Base-by-base conservation (phyloP, 2,888 invertebrate genomes). In the Chrysolina americana region DNA sequence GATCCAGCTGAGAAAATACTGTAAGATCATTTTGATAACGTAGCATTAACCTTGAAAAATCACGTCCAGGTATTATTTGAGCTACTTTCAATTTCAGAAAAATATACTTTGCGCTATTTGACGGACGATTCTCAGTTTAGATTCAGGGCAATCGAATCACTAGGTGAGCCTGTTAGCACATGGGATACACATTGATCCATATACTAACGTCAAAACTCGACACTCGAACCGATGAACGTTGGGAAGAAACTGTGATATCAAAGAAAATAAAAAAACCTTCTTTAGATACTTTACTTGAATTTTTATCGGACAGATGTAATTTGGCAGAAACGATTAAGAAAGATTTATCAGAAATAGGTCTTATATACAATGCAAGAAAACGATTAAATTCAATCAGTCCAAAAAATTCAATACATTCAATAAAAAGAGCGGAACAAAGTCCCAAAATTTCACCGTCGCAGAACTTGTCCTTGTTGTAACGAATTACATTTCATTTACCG, bases 31-130 rank as follows among this genome's bases (percentile, higher is more conserved):
- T 28, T 23, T 21, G 15, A n/a, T n/a, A n/a, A n/a, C n/a, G n/a
- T n/a, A n/a, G n/a, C n/a, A n/a, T n/a, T n/a, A n/a, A n/a, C n/a
- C n/a, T n/a, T n/a, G n/a, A 21, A 59, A 15, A 59, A 59, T 59
- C 72, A 72, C 21, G 41, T 72, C 11, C 66, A 72, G 41, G 72
- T 62, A 28, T 48, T 72, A 10, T 68, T 72, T 62, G 36, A 36
- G n/a, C n/a, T 72, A 63, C 50, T 62, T 13, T n/a, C 19, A 11
- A 13, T 72, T 47, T 50, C 19, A 15, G 65, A 72, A 28, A 44
- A 72, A 50, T 17, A 11, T 28, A 44, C 62, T 5, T 53, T 70
- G 15, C 28, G 64, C 1, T n/a, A 64, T n/a, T 36, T 70, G 17
- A 17, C 47, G n/a, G 53, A 64, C 23, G 36, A 36, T 10, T 28